phyloP scores from a whole-genome alignment of 2,888 invertebrate genomes.

The Prostheceraeus crozeri region DNA sequence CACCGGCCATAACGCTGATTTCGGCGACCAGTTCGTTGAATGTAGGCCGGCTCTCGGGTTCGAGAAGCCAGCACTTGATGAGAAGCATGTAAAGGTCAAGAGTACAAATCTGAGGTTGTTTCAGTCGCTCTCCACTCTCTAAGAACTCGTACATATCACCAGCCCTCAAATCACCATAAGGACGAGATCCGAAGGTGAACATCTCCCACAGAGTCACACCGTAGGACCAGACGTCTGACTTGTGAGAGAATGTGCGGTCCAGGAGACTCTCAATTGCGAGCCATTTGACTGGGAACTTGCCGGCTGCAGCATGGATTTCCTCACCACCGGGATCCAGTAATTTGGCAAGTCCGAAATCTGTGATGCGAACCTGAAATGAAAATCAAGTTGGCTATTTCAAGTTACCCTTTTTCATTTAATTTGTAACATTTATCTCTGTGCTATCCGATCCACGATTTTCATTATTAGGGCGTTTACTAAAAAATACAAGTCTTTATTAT shows the following conservation, averaged over 20 bases:
- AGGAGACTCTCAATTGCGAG: conserved; percentile 91
- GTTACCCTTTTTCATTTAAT: no score
- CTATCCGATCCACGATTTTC: no score
- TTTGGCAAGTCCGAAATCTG: conserved; percentile 34
- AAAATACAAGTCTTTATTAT: no score
- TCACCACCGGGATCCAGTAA: conserved; percentile 14
- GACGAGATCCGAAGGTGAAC: conserved; percentile 79
- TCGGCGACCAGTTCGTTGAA: conserved; percentile 57
- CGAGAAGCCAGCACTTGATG: conserved; percentile 66
- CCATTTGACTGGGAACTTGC: conserved; percentile 99
- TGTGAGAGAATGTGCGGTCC: conserved; percentile 89
- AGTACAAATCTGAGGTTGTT: conserved; percentile 79
- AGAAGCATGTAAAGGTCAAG: conserved; percentile 85
- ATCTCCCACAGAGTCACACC: conserved; percentile 95
- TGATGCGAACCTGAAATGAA: conserved; percentile 30
- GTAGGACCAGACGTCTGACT: conserved; percentile 97
- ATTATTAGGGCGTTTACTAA: no score
- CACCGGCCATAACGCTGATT: conserved; percentile 87
- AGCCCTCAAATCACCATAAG: conserved; percentile 78
- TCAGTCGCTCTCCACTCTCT: conserved; percentile 78
- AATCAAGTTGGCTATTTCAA: no score
- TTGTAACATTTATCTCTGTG: no score
- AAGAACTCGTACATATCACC: conserved; percentile 78
- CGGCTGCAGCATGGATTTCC: conserved; percentile 22
- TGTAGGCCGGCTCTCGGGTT: conserved; percentile 7